A percentile compares a stretch with the other conserved stretches of the same genome.
Conservation (phyloP, 2,888 invertebrate genomes). For the Ceriagrion tenellum region DNA sequence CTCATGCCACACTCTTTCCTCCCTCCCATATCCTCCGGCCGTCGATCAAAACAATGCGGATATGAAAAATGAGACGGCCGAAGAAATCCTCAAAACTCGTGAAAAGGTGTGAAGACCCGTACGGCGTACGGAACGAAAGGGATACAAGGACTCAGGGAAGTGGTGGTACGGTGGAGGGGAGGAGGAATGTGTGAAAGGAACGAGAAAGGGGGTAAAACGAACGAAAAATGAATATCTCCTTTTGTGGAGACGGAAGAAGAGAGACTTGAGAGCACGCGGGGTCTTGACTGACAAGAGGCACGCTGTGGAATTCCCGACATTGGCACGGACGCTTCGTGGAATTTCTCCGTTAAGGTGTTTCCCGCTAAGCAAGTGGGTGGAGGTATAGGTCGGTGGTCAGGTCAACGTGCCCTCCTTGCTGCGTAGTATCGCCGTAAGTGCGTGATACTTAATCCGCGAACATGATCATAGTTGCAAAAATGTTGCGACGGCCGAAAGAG, state of each 20-base stretch:
- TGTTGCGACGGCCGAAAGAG: too few species aligned
- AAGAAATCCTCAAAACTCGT: neutral
- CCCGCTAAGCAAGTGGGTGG: neutral
- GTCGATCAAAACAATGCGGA: neutral
- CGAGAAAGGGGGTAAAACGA: neutral
- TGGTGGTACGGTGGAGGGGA: neutral
- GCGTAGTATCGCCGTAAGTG: neutral
- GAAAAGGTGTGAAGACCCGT: neutral
- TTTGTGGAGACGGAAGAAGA: neutral
- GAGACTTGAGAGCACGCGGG: too few species aligned
- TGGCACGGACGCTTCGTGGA: neutral
- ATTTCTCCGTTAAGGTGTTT: neutral
- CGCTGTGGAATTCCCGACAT: neutral
- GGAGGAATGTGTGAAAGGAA: neutral
- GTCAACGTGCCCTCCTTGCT: neutral
- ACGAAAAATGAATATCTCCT: constrained; percentile 4
- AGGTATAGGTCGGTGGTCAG: neutral
- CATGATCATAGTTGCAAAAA: too few species aligned
- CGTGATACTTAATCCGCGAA: neutral
- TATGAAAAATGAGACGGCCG: neutral
- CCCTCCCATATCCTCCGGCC: neutral
- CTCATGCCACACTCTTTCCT: neutral
- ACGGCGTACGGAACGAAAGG: too few species aligned
- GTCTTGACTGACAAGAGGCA: neutral
- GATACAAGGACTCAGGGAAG: neutral